phyloP scores from a whole-genome alignment of 2,888 invertebrate species.

The Phaonia tiefii region DNA sequence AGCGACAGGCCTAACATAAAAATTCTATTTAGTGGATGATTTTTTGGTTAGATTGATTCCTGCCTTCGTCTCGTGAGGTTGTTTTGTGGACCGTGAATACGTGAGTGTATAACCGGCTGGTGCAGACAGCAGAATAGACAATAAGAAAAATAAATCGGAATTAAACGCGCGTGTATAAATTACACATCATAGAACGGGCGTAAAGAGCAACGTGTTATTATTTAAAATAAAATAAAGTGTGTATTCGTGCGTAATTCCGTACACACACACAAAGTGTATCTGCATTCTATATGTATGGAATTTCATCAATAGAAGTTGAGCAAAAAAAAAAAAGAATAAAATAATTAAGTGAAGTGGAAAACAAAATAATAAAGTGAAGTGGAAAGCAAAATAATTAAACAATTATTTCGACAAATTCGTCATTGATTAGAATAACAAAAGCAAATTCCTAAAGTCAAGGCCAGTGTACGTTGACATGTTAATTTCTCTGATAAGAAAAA shows the following conservation, averaged over 20 bases:
- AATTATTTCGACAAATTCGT: too few species aligned
- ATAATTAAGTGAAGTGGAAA: not conserved
- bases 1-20: conserved; percentile 15
- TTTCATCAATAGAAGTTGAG: conserved; percentile 5
- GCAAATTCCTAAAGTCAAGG: too few species aligned
- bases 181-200: not conserved
- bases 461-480: too few species aligned
- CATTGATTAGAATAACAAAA: too few species aligned
- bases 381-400: too few species aligned
- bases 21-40: conserved; percentile 53
- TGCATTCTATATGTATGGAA: conserved; percentile 14
- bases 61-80: conserved; percentile 54
- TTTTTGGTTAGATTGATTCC: conserved; percentile 52
- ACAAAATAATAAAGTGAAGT: not conserved
- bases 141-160: not conserved
- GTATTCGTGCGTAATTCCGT: too few species aligned
- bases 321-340: conserved; percentile 33
- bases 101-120: not conserved
- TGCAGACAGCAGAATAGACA: not conserved
- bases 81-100: not conserved
- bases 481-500: too few species aligned
- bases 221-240: conserved; percentile 3
- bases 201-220: not conserved
- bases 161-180: not conserved
- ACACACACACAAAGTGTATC: conserved; percentile 37